Conservation (phyloP, 2,113 vertebrate species). For the Xiphophorus maculatus region DNA sequence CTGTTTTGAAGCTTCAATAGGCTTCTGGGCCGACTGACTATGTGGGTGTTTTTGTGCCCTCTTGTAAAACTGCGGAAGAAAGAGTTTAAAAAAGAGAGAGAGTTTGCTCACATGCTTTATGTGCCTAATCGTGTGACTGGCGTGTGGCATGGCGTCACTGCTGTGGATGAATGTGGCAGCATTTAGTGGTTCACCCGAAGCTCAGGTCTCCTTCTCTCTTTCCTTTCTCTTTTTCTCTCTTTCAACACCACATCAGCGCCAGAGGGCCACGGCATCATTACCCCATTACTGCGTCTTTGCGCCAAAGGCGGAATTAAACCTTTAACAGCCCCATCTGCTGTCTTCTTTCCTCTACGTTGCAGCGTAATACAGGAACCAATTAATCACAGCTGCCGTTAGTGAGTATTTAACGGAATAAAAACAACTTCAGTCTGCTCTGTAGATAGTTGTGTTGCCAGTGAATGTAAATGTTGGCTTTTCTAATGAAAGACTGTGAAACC, state of each 20-base stretch:
- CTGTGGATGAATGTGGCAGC: conserved; percentile 74
- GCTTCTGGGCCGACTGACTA: not conserved
- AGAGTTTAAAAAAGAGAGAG: not conserved
- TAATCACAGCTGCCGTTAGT: conserved; percentile 67
- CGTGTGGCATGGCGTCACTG: conserved; percentile 66
- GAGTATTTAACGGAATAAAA: conserved; percentile 68
- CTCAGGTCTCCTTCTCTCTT: conserved; percentile 62
- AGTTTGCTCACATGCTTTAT: conserved; percentile 8
- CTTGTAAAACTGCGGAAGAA: conserved; percentile 13
- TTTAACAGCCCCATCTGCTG: conserved; percentile 45
- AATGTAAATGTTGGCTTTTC: conserved; percentile 43
- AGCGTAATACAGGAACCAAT: conserved; percentile 64
- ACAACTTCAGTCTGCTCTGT: conserved; percentile 38
- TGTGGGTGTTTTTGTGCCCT: conserved; percentile 5
- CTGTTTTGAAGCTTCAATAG: conserved; percentile 6
- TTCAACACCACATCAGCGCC: conserved; percentile 72
- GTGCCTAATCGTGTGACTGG: conserved; percentile 53
- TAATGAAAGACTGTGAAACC: conserved; percentile 38
- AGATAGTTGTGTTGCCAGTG: conserved; percentile 20
- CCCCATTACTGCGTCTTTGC: conserved; percentile 60
- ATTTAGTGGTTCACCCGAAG: conserved; percentile 74
- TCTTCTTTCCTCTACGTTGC: conserved; percentile 29
- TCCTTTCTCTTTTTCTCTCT: conserved; percentile 67
- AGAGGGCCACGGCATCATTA: conserved; percentile 69
- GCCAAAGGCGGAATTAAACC: conserved; percentile 53